Evolutionary conservation across 1,140 invertebrate species (phyloP).

Genomic region (Zaprionus nigranus): DNA sequence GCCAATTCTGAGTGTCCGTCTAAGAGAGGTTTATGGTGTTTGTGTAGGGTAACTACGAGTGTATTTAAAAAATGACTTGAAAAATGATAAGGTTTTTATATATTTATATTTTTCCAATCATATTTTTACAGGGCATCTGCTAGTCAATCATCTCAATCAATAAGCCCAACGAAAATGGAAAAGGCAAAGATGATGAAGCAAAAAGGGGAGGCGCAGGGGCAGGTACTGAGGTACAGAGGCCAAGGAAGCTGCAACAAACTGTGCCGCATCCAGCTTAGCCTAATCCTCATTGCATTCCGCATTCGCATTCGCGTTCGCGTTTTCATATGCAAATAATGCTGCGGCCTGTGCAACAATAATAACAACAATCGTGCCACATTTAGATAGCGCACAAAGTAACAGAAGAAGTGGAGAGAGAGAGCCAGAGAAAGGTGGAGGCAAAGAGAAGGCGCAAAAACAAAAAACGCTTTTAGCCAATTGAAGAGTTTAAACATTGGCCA

Average conservation of each 20-base stretch:
- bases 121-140: constrained; percentile 14
- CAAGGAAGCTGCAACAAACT: background rate
- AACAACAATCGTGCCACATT: constrained; percentile 82
- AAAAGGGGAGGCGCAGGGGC: background rate
- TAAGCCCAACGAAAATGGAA: constrained; percentile 45
- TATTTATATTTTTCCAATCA: background rate
- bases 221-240: background rate
- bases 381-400: constrained; percentile 62
- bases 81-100: background rate
- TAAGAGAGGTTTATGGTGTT: too few relatives aligned
- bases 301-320: constrained; percentile 21
- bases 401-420: constrained; percentile 13
- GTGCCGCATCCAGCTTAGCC: constrained; percentile 19
- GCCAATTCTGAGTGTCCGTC: too few relatives aligned
- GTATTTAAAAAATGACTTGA: too few relatives aligned
- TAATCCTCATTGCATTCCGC: constrained; percentile 16
- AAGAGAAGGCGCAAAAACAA: constrained; percentile 5
- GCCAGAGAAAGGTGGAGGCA: constrained; percentile 10
- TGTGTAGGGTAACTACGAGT: too few relatives aligned
- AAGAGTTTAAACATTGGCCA: constrained; percentile 84
- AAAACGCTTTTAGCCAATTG: constrained; percentile 77
- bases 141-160: background rate
- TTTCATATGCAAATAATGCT: constrained; percentile 70
- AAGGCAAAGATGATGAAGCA: constrained; percentile 12
- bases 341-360: constrained; percentile 71